Base-by-base conservation (phyloP, 2,797 vertebrate species). In the Mus spretus region DNA sequence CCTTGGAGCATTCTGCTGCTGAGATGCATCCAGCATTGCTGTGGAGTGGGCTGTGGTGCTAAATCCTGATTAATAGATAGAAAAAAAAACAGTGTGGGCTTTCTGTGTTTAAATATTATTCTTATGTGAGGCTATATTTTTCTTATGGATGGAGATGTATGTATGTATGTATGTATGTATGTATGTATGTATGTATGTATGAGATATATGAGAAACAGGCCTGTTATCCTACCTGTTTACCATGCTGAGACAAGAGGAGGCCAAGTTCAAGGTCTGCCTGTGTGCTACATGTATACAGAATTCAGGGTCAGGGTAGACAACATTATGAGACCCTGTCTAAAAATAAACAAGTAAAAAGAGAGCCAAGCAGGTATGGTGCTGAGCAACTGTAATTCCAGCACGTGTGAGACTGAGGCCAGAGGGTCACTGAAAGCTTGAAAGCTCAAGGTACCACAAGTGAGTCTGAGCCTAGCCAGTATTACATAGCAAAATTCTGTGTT, bases 61-160 rank as follows among this genome's bases (percentile, higher is more conserved):
- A 59, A 63, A 78, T 74, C 88, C 6, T 82, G 47, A 34, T 89
- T 67, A 90, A 13, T 75, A 85, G 70, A 50, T 78, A 67, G 85
- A 59, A 93, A 91, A 93, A 91, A 77, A 86, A n/a, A 57, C 70
- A n/a, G 84, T 4, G 55, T 95, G 81, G 96, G 13, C 83, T 84
- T 93, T 95, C 47, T 87, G 2, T 79, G 78, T 95, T 80, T 93
- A 90, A 87, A 90, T 72, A 75, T 91, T 79, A 50, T 93, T 82
- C n/a, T 87, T 92, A 24, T 59, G 26, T 92, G 24, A 95, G 80
- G 28, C 20, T 26, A n/a, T 50, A 63, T 87, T 93, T 97, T 31
- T 61, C 40, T 47, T 84, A 47, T 65, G 9, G 40, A 65, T 84
- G 15, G 57, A 83, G n/a, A 8, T 61, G 37, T 28, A 63, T 84